These are phyloP conservation scores for Metacarcinus magister DNA, from an alignment of 2,888 invertebrate species.

Conservation along the genomic window DNA sequence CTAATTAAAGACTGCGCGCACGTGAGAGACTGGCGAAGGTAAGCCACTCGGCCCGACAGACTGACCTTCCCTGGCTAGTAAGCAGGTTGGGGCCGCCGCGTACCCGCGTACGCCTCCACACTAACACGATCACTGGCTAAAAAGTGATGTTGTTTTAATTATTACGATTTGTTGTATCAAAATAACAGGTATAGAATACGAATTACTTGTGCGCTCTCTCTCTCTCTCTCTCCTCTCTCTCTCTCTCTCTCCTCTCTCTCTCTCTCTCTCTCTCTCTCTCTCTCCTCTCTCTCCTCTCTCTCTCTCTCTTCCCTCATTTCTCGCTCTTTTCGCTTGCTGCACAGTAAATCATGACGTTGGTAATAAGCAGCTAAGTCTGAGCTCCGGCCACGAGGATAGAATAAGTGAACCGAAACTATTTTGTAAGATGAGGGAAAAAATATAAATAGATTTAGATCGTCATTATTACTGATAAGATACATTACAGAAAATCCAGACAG, in stretches of 20 bases:
- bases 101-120: conserved; percentile 5
- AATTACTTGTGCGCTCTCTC: not conserved
- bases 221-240: not conserved
- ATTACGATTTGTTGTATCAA: conserved; percentile 38
- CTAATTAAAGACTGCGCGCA: not conserved
- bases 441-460: conserved; percentile 57
- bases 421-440: conserved; percentile 6
- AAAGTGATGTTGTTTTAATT: conserved; percentile 19
- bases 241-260: not conserved
- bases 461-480: conserved; percentile 47
- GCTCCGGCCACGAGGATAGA: conserved; percentile 31
- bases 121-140: not conserved
- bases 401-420: conserved; percentile 57
- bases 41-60: not conserved
- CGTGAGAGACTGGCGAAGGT: not conserved
- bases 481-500: conserved; percentile 43
- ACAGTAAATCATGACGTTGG: not conserved
- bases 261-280: not conserved
- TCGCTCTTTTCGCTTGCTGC: not conserved
- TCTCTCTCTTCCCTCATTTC: not conserved
- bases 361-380: not conserved
- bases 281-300: not conserved
- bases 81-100: conserved; percentile 29
- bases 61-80: not conserved
- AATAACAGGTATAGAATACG: conserved; percentile 19